Base-by-base conservation (phyloP, 2,888 invertebrate genomes). In the Proisotoma minuta region DNA sequence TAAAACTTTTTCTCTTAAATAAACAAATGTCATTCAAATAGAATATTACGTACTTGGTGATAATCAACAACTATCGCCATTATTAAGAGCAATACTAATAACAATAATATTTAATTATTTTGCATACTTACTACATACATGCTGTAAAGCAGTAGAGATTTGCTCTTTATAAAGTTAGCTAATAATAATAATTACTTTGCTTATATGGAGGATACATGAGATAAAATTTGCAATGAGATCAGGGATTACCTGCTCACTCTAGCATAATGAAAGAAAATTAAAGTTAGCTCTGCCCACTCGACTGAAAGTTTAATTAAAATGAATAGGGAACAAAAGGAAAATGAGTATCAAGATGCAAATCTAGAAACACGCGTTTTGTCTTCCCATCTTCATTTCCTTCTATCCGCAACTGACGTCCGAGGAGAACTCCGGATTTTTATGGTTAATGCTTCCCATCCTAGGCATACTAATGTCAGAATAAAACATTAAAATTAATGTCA, bases 301-400 rank as follows among this genome's bases (percentile, higher is more conserved):
- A 47, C 43, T 22, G 24, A 18, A 40, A 56, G 43, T 56, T 56
- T 56, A 56, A 56, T 56, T 56, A 56, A 56, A 56, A 47, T 26
- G 23, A 56, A 56, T 26, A 56, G 26, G 27, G 56, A 4, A 56
- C 34, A 43, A 47, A 43, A 24, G 27, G 43, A 26, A 12, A 29
- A 56, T 10, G 53, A 18, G n/a, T 4, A 28, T 28, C 12, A 34
- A 54, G 39, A 54, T 54, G 34, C n/a, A 54, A 54, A 54, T 54
- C 54, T 34, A 29, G 52, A n/a, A 8, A 10, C 34, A 34, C 34
- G 8, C 34, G 15, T 34, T 34, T 34, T 15, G 8, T 10, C 8
- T 34, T 34, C 34, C 34, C 34, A 34, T 34, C 34, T 34, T 15
- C 34, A 34, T 34, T 34, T 34, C 34, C 34, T 8, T 10, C 34